phyloP scores from a whole-genome alignment of 2,888 invertebrate genomes.

The Xestia ashworthii region DNA sequence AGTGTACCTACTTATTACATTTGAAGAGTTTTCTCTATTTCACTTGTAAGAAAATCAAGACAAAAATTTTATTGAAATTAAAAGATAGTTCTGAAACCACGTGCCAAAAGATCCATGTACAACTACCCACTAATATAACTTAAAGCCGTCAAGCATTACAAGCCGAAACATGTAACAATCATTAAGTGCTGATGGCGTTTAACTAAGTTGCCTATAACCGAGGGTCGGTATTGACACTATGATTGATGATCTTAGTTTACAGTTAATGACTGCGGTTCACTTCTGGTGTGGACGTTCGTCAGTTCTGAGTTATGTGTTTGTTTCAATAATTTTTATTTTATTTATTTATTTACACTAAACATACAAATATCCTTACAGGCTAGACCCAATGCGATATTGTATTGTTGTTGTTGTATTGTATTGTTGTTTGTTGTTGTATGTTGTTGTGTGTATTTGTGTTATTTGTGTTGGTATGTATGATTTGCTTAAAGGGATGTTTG shows the following conservation, averaged over 20 bases:
- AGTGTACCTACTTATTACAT: too few species aligned
- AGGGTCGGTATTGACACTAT: slow-evolving; percentile 44
- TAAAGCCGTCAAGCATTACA: background rate
- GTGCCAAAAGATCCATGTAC: background rate
- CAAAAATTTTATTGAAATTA: background rate
- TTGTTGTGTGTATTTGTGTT: too few species aligned
- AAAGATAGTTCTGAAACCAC: background rate
- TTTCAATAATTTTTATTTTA: background rate
- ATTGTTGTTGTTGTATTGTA: too few species aligned
- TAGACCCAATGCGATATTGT: too few species aligned
- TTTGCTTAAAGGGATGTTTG: background rate
- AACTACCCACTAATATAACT: background rate
- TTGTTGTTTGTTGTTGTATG: too few species aligned
- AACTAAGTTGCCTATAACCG: slow-evolving; percentile 29
- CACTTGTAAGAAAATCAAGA: too few species aligned
- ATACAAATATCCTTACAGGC: too few species aligned
- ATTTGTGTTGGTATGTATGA: background rate
- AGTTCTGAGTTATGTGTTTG: slow-evolving; percentile 17
- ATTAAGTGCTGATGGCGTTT: slow-evolving; percentile 34
- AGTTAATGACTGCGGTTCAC: slow-evolving; percentile 35
- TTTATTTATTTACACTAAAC: too few species aligned
- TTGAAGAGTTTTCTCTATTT: too few species aligned
- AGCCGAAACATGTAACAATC: slow-evolving; percentile 17
- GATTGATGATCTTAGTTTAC: slow-evolving; percentile 47
- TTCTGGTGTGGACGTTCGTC: slow-evolving; percentile 32